These are phyloP conservation scores for Schizotus pectinicornis DNA, from an alignment of 2,888 invertebrate genomes.

Conservation along the genomic window DNA sequence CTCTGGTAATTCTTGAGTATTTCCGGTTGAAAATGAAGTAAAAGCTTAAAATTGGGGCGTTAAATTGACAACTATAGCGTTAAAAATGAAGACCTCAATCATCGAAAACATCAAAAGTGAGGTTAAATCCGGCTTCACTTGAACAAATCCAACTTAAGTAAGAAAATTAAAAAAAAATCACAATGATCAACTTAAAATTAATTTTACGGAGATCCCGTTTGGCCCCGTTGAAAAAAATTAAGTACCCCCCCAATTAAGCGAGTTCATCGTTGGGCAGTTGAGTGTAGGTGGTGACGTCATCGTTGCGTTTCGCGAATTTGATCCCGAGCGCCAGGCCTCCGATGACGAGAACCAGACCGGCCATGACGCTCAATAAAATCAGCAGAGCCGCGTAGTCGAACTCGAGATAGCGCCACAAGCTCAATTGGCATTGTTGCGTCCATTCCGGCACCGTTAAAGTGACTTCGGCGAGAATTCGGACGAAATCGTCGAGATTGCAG, in stretches of 20 bases:
- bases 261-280: constrained; percentile 17
- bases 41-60: too few species aligned
- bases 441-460: constrained; percentile 65
- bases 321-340: neutral
- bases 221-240: too few species aligned
- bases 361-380: neutral
- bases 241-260: constrained; percentile 2
- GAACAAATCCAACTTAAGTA: too few species aligned
- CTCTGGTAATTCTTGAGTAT: too few species aligned
- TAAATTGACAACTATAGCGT: too few species aligned
- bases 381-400: neutral
- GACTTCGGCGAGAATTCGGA: constrained; percentile 65
- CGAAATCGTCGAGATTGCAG: constrained; percentile 69
- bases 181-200: too few species aligned
- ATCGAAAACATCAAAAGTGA: too few species aligned
- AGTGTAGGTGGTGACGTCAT: constrained; percentile 3
- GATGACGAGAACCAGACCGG: constrained; percentile 2
- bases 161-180: too few species aligned
- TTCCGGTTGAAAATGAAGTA: too few species aligned
- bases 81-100: too few species aligned
- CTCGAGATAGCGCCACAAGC: constrained; percentile 12
- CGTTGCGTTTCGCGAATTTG: constrained; percentile 3
- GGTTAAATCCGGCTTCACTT: too few species aligned
- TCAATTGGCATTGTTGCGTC: constrained; percentile 67
- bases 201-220: too few species aligned